Evolutionary conservation across 2,113 vertebrate genomes (phyloP), one percentile per base, ranked within the genome.

Genomic region (Lutjanus erythropterus): DNA sequence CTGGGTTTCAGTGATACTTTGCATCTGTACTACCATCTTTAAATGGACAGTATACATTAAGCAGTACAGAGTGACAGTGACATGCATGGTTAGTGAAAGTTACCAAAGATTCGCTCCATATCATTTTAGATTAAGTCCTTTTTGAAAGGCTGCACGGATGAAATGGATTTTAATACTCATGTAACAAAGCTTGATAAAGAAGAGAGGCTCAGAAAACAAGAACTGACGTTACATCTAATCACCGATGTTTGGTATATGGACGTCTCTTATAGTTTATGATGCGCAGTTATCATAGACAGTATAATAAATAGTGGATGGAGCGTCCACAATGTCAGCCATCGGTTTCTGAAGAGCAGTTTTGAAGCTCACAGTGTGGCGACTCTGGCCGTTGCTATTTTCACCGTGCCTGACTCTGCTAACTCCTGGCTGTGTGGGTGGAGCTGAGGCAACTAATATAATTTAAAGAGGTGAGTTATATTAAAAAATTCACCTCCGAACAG

Each of bases 81-180:
- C 42, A 14, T 31, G 21, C 65, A 25, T 37, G 19, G 14, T 50
- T 16, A 6, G 14, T 1, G 2, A 50, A 35, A 37, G 31, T 37
- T 18, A 5, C 29, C 4, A 23, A 49, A 50, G 9, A 42, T 25
- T 7, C 15, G 59, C 12, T 33, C 6, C 2, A 7, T 39, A 5
- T n/a, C 5, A 11, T 62, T 21, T 62, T 16, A 50, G 6, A 41
- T 23, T 41, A 3, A 27, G 33, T 21, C 9, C 31, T n/a, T 47
- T 47, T 47, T 47, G 31, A 60, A 33, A 71, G 27, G 39, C 15
- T 50, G 65, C 31, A 44, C n/a, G n/a, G n/a, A n/a, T n/a, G n/a
- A n/a, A n/a, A n/a, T 44, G 2, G 16, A 64, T 64, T 21, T 49
- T 12, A 46, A 8, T 19, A 27, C 9, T 29, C 6, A 9, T 44